Base-by-base conservation (phyloP, 2,113 vertebrate species). In the Pomatorhinus ruficollis region DNA sequence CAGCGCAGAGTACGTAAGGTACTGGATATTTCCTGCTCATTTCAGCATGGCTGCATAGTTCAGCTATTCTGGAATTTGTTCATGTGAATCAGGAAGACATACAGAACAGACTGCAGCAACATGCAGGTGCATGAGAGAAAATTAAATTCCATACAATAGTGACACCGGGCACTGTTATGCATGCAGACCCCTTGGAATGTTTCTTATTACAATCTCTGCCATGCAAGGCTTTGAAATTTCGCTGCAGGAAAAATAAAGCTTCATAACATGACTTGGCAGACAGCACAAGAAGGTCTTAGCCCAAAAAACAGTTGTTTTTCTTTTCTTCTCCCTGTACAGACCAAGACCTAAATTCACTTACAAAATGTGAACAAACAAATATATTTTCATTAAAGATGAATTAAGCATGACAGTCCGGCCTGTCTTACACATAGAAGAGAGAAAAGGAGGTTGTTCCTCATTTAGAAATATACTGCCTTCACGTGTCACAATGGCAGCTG, bases 341-440 rank as follows among this genome's bases (percentile, higher is more conserved):
- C 31, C 18, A 66, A 94, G 71, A 76, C 37, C 53, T 64, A 87
- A 94, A 95, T 94, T 91, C n/a, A 84, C 57, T 92, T 92, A 61
- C 10, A n/a, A 89, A 92, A 68, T 10, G 19, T n/a, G 50, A 94
- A 60, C 47, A 95, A 89, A 89, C 50, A 91, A 91, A 85, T 83
- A 61, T 3, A 70, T 85, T 94, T 93, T 72, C 75, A 94, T 93
- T 94, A 87, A 77, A 83, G 79, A 70, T 40, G 15, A 91, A 91
- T 93, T 95, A 93, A 77, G 75, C 27, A 24, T 47, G 68, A 65
- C 50, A 80, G 66, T 76, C 83, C 31, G 35, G 75, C 45, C 53
- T 70, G 42, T 72, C 54, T 85, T 68, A 49, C 28, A 83, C 2
- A 4, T 25, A 35, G 60, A 83, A 89, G 70, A 76, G 52, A 57